Percentiles rank a stretch among this genome's conserved stretches.
These are phyloP conservation scores for Drepana falcataria DNA, from an alignment of 2,888 invertebrate genomes.

Conservation along the genomic window DNA sequence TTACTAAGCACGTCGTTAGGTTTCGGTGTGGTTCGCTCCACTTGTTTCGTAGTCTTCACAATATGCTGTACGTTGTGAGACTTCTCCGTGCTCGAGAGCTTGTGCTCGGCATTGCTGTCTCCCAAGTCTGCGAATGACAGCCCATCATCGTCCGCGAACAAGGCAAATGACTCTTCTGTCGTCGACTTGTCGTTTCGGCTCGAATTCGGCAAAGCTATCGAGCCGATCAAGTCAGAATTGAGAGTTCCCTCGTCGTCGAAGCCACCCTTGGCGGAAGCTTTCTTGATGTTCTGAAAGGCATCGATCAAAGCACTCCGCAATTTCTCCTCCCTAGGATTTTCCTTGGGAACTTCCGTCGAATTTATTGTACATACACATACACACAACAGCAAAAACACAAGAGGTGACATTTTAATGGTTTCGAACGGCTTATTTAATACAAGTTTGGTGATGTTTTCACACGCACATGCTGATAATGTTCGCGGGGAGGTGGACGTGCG, in stretches of 20 bases:
- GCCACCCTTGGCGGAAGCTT: conserved; percentile 59
- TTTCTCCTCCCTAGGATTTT: conserved; percentile 62
- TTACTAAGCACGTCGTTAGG: conserved; percentile 52
- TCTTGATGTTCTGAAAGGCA: conserved; percentile 70
- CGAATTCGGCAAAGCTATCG: conserved; percentile 31
- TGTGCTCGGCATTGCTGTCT: conserved; percentile 37
- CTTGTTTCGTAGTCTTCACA: conserved; percentile 51
- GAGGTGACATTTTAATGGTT: conserved; percentile 46
- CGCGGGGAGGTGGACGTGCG: conserved; percentile 38
- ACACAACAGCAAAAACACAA: conserved; percentile 58
- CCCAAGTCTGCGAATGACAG: conserved; percentile 61
- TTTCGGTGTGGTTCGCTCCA: conserved; percentile 45
- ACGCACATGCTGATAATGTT: conserved; percentile 42
- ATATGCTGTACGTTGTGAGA: conserved; percentile 72
- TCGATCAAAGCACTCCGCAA: conserved; percentile 65
- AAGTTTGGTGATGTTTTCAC: conserved; percentile 32
- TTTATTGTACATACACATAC: conserved; percentile 39
- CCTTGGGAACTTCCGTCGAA: conserved; percentile 46
- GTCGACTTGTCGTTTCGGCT: conserved; percentile 36
- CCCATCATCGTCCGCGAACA: conserved; percentile 66
- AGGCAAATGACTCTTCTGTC: conserved; percentile 50
- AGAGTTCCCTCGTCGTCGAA: conserved; percentile 50
- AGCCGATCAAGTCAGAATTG: conserved; percentile 57
- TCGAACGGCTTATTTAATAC: conserved; percentile 6
- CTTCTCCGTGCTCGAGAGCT: conserved; percentile 53